These are phyloP conservation scores for Elachura formosa DNA, from an alignment of 2,113 vertebrate genomes.

Conservation along the genomic window DNA sequence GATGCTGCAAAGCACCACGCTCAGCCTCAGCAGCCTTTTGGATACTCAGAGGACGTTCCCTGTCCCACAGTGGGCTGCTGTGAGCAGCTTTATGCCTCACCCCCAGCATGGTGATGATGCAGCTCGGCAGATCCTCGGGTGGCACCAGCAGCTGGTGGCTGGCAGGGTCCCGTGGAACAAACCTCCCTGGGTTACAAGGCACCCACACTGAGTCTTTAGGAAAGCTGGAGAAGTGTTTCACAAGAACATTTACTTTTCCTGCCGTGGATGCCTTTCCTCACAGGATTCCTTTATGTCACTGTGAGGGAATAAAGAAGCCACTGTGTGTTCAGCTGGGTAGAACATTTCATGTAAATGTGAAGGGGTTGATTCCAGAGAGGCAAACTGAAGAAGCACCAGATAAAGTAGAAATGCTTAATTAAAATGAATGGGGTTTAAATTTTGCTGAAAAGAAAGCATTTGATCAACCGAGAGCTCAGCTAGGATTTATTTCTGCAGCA, in stretches of 20 bases:
- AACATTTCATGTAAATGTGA: background rate
- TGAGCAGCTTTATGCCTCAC: constrained; percentile 1
- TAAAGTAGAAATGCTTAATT: background rate
- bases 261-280: constrained; percentile 31
- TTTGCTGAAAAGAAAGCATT: background rate
- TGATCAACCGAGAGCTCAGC: background rate
- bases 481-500: background rate
- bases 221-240: constrained; percentile 51
- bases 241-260: constrained; percentile 66
- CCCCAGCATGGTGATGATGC: background rate
- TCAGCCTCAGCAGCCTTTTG: background rate
- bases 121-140: no score
- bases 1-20: background rate
- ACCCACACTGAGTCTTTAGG: constrained; percentile 52
- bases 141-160: no score
- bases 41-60: background rate
- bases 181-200: background rate
- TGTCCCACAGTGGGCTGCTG: background rate
- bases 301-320: constrained; percentile 24
- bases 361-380: background rate
- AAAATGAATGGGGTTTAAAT: background rate
- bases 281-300: constrained; percentile 57
- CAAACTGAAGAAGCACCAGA: background rate
- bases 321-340: background rate
- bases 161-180: constrained; percentile 29